These are phyloP conservation scores for Helleia helle DNA, from an alignment of 2,888 invertebrate species.

Conservation along the genomic window DNA sequence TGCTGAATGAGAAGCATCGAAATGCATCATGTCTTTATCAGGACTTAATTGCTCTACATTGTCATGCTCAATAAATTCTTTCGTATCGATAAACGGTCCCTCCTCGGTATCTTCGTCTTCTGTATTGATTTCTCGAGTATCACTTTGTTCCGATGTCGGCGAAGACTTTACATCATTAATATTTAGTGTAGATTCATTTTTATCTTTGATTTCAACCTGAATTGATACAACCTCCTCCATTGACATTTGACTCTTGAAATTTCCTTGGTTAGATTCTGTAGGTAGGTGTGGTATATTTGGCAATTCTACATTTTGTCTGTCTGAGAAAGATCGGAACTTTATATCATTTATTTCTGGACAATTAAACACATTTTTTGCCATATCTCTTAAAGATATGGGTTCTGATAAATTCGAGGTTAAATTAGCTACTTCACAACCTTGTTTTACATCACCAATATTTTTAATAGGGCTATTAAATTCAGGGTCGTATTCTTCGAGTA, in stretches of 20 bases:
- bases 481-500: neutral
- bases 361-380: slow-evolving; percentile 48
- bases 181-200: neutral
- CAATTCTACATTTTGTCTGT: slow-evolving; percentile 37
- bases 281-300: neutral
- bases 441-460: neutral
- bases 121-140: slow-evolving; percentile 39
- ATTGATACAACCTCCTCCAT: neutral
- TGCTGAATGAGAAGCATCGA: slow-evolving; percentile 35
- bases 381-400: slow-evolving; percentile 19
- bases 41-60: slow-evolving; percentile 32
- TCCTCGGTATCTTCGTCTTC: slow-evolving; percentile 64
- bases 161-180: slow-evolving; percentile 36
- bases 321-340: slow-evolving; percentile 49
- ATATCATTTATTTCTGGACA: slow-evolving; percentile 53
- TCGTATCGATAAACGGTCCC: slow-evolving; percentile 51
- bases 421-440: neutral
- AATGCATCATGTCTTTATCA: slow-evolving; percentile 41
- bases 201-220: neutral
- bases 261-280: neutral
- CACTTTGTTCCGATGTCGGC: slow-evolving; percentile 26
- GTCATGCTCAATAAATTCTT: slow-evolving; percentile 33
- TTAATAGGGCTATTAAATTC: neutral
- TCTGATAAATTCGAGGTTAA: slow-evolving; percentile 14
- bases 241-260: neutral